Percentiles rank a stretch among this genome's conserved stretches.
Evolutionary conservation across 2,888 invertebrate species (phyloP).

Genomic region (Eurois occulta): DNA sequence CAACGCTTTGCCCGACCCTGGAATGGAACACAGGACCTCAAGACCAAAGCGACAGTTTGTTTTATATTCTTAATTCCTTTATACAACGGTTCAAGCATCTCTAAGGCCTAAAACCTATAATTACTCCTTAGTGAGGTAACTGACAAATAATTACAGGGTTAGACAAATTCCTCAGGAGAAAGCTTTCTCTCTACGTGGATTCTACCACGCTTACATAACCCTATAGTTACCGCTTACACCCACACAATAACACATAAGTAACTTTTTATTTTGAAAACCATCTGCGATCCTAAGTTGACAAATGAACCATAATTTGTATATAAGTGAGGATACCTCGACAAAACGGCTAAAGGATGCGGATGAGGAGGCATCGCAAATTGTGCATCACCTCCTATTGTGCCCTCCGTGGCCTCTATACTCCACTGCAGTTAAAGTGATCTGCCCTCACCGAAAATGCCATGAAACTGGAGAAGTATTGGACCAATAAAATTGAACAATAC

Average conservation of each 20-base stretch:
- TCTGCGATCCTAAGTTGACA: background rate
- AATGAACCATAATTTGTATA: no score
- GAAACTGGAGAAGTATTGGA: background rate
- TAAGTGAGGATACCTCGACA: no score
- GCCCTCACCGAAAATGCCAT: background rate
- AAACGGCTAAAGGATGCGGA: no score
- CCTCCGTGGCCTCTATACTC: no score
- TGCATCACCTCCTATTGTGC: no score
- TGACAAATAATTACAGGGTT: slow-evolving; percentile 23
- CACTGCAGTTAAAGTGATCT: no score
- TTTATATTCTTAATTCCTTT: background rate
- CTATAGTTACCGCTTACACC: background rate
- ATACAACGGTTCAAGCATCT: background rate
- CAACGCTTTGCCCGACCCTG: background rate
- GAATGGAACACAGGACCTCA: background rate
- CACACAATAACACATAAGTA: background rate
- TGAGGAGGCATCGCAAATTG: no score
- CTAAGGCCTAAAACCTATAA: slow-evolving; percentile 1
- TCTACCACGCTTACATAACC: slow-evolving; percentile 7
- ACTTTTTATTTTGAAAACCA: background rate
- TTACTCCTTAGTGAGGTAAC: slow-evolving; percentile 21
- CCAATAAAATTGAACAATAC: background rate
- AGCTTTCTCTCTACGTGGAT: slow-evolving; percentile 14
- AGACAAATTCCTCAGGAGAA: slow-evolving; percentile 24
- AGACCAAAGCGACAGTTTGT: background rate